Base-by-base conservation (phyloP, 2,113 vertebrate genomes). In the Rhizomys pruinosus region DNA sequence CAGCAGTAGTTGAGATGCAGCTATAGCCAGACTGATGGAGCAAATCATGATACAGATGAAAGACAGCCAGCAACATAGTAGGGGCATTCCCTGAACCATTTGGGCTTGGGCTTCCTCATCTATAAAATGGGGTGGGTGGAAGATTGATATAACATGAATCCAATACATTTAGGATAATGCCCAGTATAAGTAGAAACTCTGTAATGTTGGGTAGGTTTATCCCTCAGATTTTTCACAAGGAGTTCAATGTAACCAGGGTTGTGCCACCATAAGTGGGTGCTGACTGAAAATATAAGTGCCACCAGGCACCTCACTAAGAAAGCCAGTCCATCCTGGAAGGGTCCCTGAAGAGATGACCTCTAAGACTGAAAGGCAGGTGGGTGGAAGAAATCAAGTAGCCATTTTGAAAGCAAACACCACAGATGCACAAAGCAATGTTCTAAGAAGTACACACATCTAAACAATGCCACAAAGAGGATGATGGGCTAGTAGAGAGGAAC, bases 321-420 rank as follows among this genome's bases (percentile, higher is more conserved):
- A 25, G n/a, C n/a, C 27, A 88, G 77, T 37, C 22, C 12, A 32
- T 4, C 10, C 20, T 57, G 64, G 44, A 86, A 81, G 74, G 42
- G 55, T 44, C 59, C 32, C 68, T 23, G 32, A 66, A 72, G 68
- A 23, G 44, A 66, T 1, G 5, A 55, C 19, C 52, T 63, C 71
- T 42, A 57, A 84, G 47, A 42, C 88, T 15, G 34, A 90, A 80
- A 47, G 29, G 34, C 34, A 80, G 32, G 47, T 52, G 59, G 63
- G 89, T 42, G 63, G 68, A 91, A 17, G 32, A 88, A 77, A 91
- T 29, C 17, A 57, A 93, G 42, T 47, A 69, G 37, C 32, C 25
- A 42, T 52, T 47, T 86, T 92, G 39, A 89, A 87, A 90, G 74
- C 34, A 52, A 89, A 66, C 72, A 89, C 19, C 12, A 66, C 17